A percentile compares a stretch with the other conserved stretches of the same genome.
phyloP scores from a whole-genome alignment of 2,113 vertebrate species.

The Felis chaus region DNA sequence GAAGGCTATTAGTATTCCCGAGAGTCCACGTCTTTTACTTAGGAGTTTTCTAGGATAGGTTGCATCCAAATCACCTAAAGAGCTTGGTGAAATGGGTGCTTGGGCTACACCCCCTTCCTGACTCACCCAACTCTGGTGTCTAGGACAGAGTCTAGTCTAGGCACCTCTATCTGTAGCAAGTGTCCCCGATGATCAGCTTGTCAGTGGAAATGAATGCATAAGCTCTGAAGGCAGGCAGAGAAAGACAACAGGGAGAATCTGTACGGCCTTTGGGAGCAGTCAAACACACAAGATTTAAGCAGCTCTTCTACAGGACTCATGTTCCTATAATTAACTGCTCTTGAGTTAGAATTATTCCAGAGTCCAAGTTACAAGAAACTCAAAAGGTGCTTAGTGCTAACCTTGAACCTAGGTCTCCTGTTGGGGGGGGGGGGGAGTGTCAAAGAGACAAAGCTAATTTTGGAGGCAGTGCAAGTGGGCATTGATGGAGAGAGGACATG shows the following conservation, averaged over 20 bases:
- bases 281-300: not conserved
- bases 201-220: rapidly evolving
- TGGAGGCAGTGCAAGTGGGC: not conserved
- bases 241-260: not conserved
- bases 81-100: not conserved
- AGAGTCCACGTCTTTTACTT: not conserved
- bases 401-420: not conserved
- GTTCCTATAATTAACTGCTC: constrained; percentile 48
- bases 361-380: constrained; percentile 7
- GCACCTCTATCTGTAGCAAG: too few relatives aligned
- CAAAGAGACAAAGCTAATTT: constrained; percentile 48
- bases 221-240: not conserved
- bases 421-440: not conserved
- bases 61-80: not conserved
- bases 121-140: not conserved
- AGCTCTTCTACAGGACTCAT: not conserved
- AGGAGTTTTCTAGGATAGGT: not conserved
- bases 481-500: not conserved
- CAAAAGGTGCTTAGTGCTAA: constrained; percentile 15
- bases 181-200: rapidly evolving
- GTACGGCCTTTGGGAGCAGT: too few relatives aligned
- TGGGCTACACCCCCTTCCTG: too few relatives aligned
- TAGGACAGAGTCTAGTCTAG: too few relatives aligned
- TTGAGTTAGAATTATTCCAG: not conserved
- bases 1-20: not conserved